These are phyloP conservation scores for Cichlasoma orientale DNA, from an alignment of 2,797 vertebrate genomes.

Conservation along the genomic window DNA sequence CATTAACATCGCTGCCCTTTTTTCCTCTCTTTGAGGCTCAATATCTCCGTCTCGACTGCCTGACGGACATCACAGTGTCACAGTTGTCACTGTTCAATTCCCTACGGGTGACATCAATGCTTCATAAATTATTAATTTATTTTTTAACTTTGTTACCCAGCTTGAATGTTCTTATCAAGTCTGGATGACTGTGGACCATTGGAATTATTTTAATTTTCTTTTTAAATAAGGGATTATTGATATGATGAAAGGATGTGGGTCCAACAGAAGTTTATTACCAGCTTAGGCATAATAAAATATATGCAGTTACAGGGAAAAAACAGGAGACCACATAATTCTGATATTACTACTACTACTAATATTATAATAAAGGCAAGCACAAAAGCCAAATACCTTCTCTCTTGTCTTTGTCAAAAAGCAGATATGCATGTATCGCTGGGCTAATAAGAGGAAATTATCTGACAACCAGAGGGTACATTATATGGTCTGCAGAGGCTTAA, in stretches of 20 bases:
- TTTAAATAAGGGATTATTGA: neutral
- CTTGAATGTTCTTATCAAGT: neutral
- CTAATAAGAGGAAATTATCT: neutral
- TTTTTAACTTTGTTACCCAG: neutral
- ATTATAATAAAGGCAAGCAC: neutral
- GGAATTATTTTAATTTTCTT: neutral
- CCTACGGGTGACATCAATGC: neutral
- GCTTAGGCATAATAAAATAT: neutral
- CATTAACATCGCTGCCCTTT: neutral
- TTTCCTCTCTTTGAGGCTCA: neutral
- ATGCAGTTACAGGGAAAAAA: neutral
- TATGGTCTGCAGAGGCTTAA: neutral
- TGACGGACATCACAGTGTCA: neutral
- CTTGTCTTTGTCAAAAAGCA: neutral
- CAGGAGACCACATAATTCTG: neutral
- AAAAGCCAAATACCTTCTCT: neutral
- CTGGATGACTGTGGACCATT: neutral
- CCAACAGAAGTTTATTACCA: neutral
- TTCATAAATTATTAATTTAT: too few relatives aligned
- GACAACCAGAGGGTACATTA: neutral
- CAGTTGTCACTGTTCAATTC: too few relatives aligned
- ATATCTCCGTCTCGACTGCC: fast-evolving
- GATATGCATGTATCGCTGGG: neutral
- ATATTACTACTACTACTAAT: neutral
- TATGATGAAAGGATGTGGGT: neutral